Percentiles rank a stretch among this genome's conserved stretches.
Evolutionary conservation across 2,113 vertebrate species (phyloP).

Genomic region (Marmota monax): DNA sequence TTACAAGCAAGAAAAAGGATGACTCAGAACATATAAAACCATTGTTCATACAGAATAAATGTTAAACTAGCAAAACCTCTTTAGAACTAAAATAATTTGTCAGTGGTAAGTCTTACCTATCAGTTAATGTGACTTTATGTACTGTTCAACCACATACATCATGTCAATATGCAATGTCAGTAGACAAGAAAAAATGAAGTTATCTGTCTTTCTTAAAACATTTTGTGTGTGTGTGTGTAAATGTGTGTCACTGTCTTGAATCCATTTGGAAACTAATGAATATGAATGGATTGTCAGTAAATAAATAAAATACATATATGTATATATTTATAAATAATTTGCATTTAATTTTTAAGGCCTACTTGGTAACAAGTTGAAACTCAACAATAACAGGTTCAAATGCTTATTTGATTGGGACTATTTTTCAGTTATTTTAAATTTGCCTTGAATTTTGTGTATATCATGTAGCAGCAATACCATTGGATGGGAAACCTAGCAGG

Average conservation of each 20-base stretch:
- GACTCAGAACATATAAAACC: slow-evolving; percentile 63
- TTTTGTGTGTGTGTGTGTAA: neutral
- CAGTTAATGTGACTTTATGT: slow-evolving; percentile 59
- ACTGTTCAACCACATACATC: neutral
- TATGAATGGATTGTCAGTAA: neutral
- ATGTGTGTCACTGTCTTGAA: neutral
- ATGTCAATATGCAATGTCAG: slow-evolving; percentile 42
- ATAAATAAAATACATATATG: neutral
- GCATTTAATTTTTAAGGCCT: neutral
- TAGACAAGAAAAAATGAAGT: slow-evolving; percentile 1
- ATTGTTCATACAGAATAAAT: slow-evolving; percentile 30
- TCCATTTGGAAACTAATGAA: neutral
- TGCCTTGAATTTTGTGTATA: neutral
- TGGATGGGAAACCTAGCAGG: neutral
- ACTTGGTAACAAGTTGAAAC: neutral
- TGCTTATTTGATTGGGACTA: neutral
- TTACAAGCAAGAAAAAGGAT: slow-evolving; percentile 45
- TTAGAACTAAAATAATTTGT: slow-evolving; percentile 68
- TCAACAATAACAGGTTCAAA: neutral
- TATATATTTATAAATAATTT: neutral
- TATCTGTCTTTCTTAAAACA: slow-evolving; percentile 28
- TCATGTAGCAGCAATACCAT: neutral
- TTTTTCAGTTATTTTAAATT: slow-evolving; percentile 22
- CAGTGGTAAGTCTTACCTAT: slow-evolving; percentile 29
- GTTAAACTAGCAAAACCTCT: slow-evolving; percentile 52